phyloP scores from a whole-genome alignment of 2,797 vertebrate genomes.

The Paedocypris micromegethes region DNA sequence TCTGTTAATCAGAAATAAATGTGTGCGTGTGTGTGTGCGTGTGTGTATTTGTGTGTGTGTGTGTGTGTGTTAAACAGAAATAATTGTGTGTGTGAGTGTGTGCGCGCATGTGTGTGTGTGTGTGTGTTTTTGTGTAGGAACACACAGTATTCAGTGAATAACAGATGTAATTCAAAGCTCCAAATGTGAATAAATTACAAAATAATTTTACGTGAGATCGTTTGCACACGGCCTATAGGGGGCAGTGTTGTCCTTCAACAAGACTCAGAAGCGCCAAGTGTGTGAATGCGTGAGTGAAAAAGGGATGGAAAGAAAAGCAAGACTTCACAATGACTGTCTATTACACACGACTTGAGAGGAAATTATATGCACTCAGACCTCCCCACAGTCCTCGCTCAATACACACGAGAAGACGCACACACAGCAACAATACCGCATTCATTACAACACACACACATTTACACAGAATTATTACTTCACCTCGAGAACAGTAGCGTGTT shows the following conservation, averaged over 20 bases:
- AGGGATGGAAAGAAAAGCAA: slow-evolving; percentile 17
- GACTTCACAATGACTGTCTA: slow-evolving; percentile 41
- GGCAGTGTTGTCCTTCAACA: slow-evolving; percentile 49
- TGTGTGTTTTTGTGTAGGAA: too few relatives aligned
- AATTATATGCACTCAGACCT: slow-evolving; percentile 38
- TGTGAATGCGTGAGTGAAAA: slow-evolving; percentile 11
- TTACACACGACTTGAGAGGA: slow-evolving; percentile 41
- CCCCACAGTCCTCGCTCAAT: slow-evolving; percentile 16
- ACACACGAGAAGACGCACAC: slow-evolving; percentile 26
- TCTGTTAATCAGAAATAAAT: too few relatives aligned
- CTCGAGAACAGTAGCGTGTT: slow-evolving; percentile 11
- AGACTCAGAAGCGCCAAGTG: neutral
- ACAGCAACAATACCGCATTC: slow-evolving; percentile 20
- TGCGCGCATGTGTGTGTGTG: too few relatives aligned
- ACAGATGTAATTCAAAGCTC: too few relatives aligned
- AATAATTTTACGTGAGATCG: too few relatives aligned
- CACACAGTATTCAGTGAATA: too few relatives aligned
- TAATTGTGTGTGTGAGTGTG: too few relatives aligned
- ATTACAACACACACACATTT: slow-evolving; percentile 29
- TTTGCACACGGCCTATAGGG: slow-evolving; percentile 27
- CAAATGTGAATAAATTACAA: too few relatives aligned
- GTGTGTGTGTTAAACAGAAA: too few relatives aligned
- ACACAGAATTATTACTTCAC: slow-evolving; percentile 28
- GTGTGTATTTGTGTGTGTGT: too few relatives aligned
- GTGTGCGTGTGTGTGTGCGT: too few relatives aligned